phyloP scores from a whole-genome alignment of 1,140 invertebrate species.

The Drosophila ohnishii region DNA sequence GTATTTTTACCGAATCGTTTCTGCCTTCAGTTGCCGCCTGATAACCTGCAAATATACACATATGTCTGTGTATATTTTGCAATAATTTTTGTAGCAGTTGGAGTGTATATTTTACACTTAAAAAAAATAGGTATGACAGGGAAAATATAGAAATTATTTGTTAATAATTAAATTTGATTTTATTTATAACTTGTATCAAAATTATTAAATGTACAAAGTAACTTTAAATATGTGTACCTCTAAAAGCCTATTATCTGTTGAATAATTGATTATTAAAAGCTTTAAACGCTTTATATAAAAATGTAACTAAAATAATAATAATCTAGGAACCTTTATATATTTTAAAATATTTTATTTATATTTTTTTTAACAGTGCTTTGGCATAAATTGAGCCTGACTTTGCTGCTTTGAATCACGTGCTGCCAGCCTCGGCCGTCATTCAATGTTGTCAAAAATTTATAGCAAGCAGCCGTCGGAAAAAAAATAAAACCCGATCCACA shows the following conservation, averaged over 20 bases:
- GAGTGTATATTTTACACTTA: constrained; percentile 2
- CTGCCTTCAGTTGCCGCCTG: constrained; percentile 32
- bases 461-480: constrained; percentile 9
- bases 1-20: constrained; percentile 40
- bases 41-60: constrained; percentile 20
- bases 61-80: neutral
- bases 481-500: neutral
- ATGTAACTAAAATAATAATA: neutral
- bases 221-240: neutral
- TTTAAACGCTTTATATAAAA: too few relatives aligned
- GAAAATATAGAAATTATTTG: too few relatives aligned
- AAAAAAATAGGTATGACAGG: neutral
- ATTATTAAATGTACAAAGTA: neutral
- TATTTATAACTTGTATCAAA: neutral
- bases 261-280: too few relatives aligned
- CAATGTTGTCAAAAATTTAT: constrained; percentile 77
- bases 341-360: neutral
- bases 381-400: neutral
- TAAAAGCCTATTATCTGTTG: too few relatives aligned
- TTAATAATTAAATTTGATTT: neutral
- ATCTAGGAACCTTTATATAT: fast-evolving
- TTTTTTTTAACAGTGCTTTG: constrained; percentile 3
- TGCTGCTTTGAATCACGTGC: constrained; percentile 67
- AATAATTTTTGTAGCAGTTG: constrained; percentile 10
- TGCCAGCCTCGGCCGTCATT: constrained; percentile 52